Evolutionary conservation across 2,888 invertebrate species (phyloP).

Genomic region (Tupiocoris notatus): DNA sequence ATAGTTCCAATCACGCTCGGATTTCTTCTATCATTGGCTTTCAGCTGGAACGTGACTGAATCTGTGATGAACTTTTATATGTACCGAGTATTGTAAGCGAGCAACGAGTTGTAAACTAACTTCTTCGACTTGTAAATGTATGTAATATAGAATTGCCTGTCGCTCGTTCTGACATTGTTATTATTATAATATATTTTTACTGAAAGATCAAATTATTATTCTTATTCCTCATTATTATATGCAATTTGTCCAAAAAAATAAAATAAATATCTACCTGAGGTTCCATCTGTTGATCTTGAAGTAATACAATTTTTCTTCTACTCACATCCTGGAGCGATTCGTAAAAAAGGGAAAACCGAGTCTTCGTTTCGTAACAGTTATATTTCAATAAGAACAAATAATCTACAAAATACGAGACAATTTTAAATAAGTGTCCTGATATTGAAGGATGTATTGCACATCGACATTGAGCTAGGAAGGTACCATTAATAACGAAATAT

Average conservation of each 20-base stretch:
- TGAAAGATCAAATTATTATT: no score
- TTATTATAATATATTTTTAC: conserved; percentile 17
- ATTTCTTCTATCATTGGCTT: conserved; percentile 73
- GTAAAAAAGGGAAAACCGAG: no score
- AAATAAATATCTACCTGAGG: no score
- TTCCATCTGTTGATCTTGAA: no score
- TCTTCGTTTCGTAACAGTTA: conserved; percentile 49
- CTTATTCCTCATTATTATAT: no score
- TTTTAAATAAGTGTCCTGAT: conserved; percentile 33
- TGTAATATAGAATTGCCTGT: conserved; percentile 11
- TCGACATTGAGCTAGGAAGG: conserved; percentile 39
- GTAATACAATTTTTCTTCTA: no score
- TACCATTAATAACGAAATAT: neutral
- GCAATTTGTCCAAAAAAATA: no score
- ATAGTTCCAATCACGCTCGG: conserved; percentile 73
- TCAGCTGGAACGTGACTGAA: conserved; percentile 80
- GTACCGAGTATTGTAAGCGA: conserved; percentile 67
- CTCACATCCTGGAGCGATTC: no score
- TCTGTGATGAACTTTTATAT: conserved; percentile 81
- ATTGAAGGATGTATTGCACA: conserved; percentile 48
- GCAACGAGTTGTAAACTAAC: neutral
- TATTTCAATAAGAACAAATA: conserved; percentile 50
- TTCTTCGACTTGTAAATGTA: conserved; percentile 9
- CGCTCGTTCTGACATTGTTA: neutral
- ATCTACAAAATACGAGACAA: conserved; percentile 48